phyloP scores from a whole-genome alignment of 2,113 vertebrate species.

The Odobenus rosmarus region DNA sequence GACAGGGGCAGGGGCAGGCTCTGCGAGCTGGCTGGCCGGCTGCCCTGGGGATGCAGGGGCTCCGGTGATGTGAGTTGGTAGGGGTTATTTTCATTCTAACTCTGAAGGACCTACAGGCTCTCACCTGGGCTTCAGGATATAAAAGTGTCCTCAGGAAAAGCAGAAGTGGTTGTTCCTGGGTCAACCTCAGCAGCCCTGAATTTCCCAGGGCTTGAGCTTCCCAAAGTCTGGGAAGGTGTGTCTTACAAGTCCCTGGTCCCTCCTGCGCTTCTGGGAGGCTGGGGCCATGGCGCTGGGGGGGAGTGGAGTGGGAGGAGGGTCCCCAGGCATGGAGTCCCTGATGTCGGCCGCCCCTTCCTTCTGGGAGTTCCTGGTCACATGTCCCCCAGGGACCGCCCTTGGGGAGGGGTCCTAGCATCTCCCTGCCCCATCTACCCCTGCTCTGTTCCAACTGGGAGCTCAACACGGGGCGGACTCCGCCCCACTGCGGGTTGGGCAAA shows the following conservation, averaged over 20 bases:
- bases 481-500: neutral
- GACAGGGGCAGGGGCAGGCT: neutral
- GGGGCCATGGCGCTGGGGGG: neutral
- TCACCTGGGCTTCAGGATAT: neutral
- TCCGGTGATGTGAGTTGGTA: rapidly evolving
- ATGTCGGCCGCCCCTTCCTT: neutral
- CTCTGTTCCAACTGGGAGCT: neutral
- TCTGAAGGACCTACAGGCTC: neutral
- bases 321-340: too few relatives aligned
- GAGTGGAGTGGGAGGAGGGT: neutral
- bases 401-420: neutral
- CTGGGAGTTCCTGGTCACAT: neutral
- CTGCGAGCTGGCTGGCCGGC: neutral
- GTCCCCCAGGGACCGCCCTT: rapidly evolving
- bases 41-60: neutral
- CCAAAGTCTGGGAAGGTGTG: neutral
- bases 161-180: rapidly evolving
- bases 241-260: too few relatives aligned
- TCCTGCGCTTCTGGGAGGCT: neutral
- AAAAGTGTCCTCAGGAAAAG: rapidly evolving
- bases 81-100: neutral
- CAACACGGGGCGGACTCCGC: too few relatives aligned
- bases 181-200: neutral
- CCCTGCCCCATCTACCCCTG: neutral
- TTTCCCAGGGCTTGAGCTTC: neutral